phyloP scores from a whole-genome alignment of 2,888 invertebrate genomes.

The Oscheius onirici region DNA sequence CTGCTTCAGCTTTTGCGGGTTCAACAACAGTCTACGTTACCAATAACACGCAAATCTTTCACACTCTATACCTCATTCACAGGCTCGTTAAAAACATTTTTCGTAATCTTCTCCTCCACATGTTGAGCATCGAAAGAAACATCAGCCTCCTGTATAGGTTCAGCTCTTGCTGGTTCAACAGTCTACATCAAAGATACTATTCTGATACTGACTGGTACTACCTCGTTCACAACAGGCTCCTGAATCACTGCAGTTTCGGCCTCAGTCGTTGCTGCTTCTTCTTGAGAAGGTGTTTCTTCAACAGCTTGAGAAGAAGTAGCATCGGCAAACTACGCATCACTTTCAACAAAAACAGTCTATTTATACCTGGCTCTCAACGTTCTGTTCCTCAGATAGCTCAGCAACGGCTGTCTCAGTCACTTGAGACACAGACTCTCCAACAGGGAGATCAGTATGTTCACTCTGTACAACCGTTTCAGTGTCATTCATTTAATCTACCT shows the following conservation, averaged over 20 bases:
- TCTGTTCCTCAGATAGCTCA: background rate
- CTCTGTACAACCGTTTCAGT: background rate
- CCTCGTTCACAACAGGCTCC: background rate
- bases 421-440: background rate
- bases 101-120: too few species aligned
- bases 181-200: too few species aligned
- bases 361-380: background rate
- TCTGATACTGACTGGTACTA: too few species aligned
- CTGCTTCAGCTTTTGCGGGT: background rate
- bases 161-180: too few species aligned
- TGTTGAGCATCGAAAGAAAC: too few species aligned
- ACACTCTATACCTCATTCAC: too few species aligned
- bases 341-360: background rate
- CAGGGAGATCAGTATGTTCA: background rate
- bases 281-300: background rate
- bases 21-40: background rate
- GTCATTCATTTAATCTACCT: too few species aligned
- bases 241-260: background rate
- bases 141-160: too few species aligned
- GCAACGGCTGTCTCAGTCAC: background rate
- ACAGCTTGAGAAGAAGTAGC: background rate
- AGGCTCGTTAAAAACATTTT: too few species aligned
- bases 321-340: background rate
- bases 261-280: background rate
- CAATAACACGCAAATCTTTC: too few species aligned